phyloP scores from a whole-genome alignment of 2,888 invertebrate species.

The Mesodorylaimus sp. region DNA sequence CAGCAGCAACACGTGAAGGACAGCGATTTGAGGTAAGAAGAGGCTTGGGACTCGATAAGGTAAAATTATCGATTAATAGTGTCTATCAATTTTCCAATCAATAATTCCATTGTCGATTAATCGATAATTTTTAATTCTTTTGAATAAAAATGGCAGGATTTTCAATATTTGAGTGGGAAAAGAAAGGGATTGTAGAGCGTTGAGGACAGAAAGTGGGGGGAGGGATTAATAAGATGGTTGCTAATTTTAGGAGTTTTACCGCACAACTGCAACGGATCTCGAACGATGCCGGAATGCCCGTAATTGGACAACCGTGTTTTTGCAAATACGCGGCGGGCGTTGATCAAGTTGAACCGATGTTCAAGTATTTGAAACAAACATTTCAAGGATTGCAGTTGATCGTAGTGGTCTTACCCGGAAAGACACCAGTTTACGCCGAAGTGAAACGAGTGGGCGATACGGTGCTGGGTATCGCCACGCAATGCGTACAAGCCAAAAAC shows the following conservation, averaged over 20 bases:
- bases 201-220: too few species aligned
- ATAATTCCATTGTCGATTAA: too few species aligned
- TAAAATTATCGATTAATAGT: too few species aligned
- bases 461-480: conserved; percentile 94
- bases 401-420: conserved; percentile 84
- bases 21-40: conserved; percentile 56
- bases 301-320: conserved; percentile 63
- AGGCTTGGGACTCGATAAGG: too few species aligned
- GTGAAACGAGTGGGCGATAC: conserved; percentile 98
- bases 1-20: conserved; percentile 93
- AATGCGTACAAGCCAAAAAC: conserved; percentile 99
- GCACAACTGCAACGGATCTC: conserved; percentile 95
- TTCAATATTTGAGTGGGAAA: too few species aligned
- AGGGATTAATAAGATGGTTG: too few species aligned
- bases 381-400: conserved; percentile 88
- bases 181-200: too few species aligned
- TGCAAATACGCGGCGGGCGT: conserved; percentile 99
- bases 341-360: conserved; percentile 99
- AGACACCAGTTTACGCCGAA: conserved; percentile 49
- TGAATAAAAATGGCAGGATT: too few species aligned
- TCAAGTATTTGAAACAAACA: conserved; percentile 89
- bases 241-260: conserved; percentile 69
- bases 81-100: too few species aligned
- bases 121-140: too few species aligned
- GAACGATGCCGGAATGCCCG: conserved; percentile 99